phyloP scores from a whole-genome alignment of 92 coral and sea anemone species.

The Pocillopora grandis region DNA sequence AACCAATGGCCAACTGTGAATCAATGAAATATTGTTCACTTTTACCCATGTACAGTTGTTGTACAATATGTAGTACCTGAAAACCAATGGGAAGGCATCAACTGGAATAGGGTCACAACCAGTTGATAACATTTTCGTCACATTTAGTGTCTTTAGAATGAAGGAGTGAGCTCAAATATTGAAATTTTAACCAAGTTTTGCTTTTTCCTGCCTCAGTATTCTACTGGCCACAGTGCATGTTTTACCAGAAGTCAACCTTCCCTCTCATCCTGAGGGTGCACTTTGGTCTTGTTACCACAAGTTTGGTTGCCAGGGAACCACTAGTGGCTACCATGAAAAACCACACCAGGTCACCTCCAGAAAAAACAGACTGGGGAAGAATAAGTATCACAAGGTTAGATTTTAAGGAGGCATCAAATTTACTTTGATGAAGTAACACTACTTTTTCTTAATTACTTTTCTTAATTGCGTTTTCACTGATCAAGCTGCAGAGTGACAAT shows the following conservation, averaged over 20 bases:
- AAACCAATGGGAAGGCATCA: no score
- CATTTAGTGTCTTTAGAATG: no score
- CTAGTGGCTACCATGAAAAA: constrained; percentile 51
- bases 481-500: no score
- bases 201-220: constrained; percentile 42
- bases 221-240: constrained; percentile 78
- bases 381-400: constrained; percentile 43
- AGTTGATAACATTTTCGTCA: no score
- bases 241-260: constrained; percentile 80
- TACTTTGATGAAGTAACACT: not conserved
- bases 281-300: constrained; percentile 77
- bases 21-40: no score
- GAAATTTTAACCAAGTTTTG: not conserved
- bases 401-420: not conserved
- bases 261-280: constrained; percentile 86
- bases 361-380: constrained; percentile 61
- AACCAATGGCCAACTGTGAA: no score
- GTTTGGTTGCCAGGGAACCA: constrained; percentile 89
- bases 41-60: no score
- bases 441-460: not conserved
- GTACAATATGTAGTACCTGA: no score
- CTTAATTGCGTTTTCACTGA: not conserved
- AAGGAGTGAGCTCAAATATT: not conserved
- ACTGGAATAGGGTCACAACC: no score
- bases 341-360: constrained; percentile 40